Conservation (phyloP, 2,113 vertebrate species). For the Poeciliopsis occidentalis region DNA sequence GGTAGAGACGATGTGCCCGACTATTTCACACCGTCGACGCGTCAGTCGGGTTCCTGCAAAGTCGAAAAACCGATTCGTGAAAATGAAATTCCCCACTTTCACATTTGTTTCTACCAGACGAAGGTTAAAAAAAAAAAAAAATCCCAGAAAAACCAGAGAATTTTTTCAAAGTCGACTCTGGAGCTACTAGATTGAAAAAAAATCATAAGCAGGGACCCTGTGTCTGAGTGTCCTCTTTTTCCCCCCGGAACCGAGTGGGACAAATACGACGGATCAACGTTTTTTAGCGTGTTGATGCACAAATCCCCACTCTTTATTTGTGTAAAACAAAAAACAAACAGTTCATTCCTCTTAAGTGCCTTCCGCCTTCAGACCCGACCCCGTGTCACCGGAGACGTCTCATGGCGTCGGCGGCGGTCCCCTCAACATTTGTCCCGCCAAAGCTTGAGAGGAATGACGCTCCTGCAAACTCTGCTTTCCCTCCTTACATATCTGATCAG, state of each 20-base stretch:
- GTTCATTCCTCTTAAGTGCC: constrained; percentile 80
- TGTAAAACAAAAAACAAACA: neutral
- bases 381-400: neutral
- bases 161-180: neutral
- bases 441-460: constrained; percentile 82
- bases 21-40: neutral
- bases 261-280: too few species aligned
- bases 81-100: neutral
- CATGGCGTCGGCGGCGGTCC: neutral
- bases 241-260: too few species aligned
- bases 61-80: too few species aligned
- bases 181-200: neutral
- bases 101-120: neutral
- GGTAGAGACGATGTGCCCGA: constrained; percentile 70
- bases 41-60: too few species aligned
- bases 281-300: neutral
- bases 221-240: too few species aligned
- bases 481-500: constrained; percentile 62
- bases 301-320: neutral
- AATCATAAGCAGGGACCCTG: too few species aligned
- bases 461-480: constrained; percentile 36
- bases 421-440: constrained; percentile 27
- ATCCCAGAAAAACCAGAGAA: too few species aligned
- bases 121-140: neutral
- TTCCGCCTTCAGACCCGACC: constrained; percentile 50